Base-by-base conservation (phyloP, 2,797 vertebrate genomes). In the Argentina silus region DNA sequence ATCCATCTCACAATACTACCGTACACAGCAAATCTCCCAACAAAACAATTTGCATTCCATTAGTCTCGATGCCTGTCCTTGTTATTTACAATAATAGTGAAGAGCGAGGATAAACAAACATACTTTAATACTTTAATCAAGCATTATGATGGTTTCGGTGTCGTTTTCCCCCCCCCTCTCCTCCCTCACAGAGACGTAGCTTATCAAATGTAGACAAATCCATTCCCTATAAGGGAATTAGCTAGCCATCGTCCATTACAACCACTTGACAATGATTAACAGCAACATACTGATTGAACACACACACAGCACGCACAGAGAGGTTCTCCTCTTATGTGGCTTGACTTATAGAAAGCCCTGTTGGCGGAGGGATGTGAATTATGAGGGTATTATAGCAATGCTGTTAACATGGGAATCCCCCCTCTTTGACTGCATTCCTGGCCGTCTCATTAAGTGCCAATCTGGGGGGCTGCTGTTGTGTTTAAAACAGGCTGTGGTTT, bases 271-370 rank as follows among this genome's bases (percentile, higher is more conserved):
- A 76, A 19, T 78, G 85, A 90, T 87, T 63, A 86, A 85, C 75
- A 63, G 75, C 56, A 85, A 85, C 85, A 56, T 11, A 2, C 71
- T 85, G 86, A 90, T 85, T 87, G 81, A 83, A 88, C 82, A 69
- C 86, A 80, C 76, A 79, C 84, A 78, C 76, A 68, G 80, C 76
- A 79, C 72, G 51, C 77, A 72, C 77, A 11, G 19, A 75, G 83
- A 43, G 78, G 15, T 85, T 15, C 69, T 66, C 57, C 82, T 73
- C 65, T 47, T 74, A 10, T 71, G 56, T 19, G 64, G 73, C 78
- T 68, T 64, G 73, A 82, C 75, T 66, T 81, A 66, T 50, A 85
- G 69, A 75, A 82, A 75, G 44, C 69, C 74, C 61, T 75, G 23
- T 43, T 43, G 78, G 76, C 55, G 70, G 61, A 57, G 56, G 57